Conservation (phyloP, 2,888 invertebrate genomes). For the Pollenia amentaria region DNA sequence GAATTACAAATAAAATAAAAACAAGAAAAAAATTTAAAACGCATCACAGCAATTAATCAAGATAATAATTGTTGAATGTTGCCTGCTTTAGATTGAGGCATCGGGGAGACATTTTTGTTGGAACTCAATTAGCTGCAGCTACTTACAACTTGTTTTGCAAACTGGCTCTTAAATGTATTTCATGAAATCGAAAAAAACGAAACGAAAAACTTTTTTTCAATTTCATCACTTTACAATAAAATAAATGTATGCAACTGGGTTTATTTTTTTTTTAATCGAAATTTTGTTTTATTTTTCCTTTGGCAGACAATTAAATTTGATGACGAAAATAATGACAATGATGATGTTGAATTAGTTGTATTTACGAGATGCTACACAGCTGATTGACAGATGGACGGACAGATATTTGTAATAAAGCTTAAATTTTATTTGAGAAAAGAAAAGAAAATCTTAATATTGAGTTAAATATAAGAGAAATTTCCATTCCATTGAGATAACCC, state of each 20-base stretch:
- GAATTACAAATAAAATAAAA: slow-evolving; percentile 22
- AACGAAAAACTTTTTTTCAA: slow-evolving; percentile 37
- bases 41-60: slow-evolving; percentile 72
- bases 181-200: slow-evolving; percentile 24
- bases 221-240: slow-evolving; percentile 55
- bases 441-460: not conserved
- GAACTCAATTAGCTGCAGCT: slow-evolving; percentile 1
- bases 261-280: not conserved
- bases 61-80: slow-evolving; percentile 60
- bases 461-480: slow-evolving; percentile 27
- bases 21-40: slow-evolving; percentile 32
- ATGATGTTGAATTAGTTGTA: slow-evolving; percentile 20
- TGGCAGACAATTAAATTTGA: slow-evolving; percentile 37
- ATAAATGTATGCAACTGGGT: slow-evolving; percentile 55
- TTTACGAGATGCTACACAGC: not conserved
- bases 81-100: slow-evolving; percentile 46
- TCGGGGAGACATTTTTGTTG: not conserved
- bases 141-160: not conserved
- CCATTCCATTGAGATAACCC: slow-evolving; percentile 25
- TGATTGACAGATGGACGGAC: not conserved
- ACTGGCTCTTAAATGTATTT: slow-evolving; percentile 27
- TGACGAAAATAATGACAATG: slow-evolving; percentile 31
- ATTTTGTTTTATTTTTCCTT: not conserved
- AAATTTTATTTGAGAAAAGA: slow-evolving; percentile 1
- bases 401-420: slow-evolving; percentile 7